These are phyloP conservation scores for Manis javanica DNA, from an alignment of 2,797 vertebrate genomes.

Conservation along the genomic window DNA sequence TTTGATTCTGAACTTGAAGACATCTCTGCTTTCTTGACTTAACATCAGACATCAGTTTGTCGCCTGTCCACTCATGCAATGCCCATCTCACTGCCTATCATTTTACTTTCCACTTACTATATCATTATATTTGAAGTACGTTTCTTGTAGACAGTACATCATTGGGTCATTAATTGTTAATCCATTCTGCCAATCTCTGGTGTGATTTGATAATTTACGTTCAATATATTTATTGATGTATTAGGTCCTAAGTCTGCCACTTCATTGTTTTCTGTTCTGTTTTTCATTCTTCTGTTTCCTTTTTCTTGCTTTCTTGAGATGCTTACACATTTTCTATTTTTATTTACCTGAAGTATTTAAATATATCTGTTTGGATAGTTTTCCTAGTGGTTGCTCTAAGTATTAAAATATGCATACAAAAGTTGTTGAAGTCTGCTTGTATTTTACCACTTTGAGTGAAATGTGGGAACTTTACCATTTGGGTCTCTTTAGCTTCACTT, in stretches of 20 bases:
- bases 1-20: neutral
- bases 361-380: neutral
- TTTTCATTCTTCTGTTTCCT: neutral
- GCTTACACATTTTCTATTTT: neutral
- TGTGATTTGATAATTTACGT: neutral
- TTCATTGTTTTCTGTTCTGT: neutral
- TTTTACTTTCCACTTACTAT: neutral
- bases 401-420: neutral
- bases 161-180: neutral
- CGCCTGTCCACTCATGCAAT: neutral
- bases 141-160: neutral
- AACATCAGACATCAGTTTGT: neutral
- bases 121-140: neutral
- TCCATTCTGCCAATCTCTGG: neutral
- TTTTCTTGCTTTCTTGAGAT: neutral
- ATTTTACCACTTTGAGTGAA: neutral
- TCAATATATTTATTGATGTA: neutral
- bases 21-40: neutral
- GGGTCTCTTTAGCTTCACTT: neutral
- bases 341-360: slow-evolving; percentile 27
- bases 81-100: neutral
- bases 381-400: neutral
- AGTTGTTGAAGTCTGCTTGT: no score
- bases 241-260: neutral
- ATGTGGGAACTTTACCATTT: neutral